Percentiles rank a stretch among this genome's conserved stretches.
Evolutionary conservation across 1,140 invertebrate genomes (phyloP).

Genomic region (Rhopalosiphum padi): DNA sequence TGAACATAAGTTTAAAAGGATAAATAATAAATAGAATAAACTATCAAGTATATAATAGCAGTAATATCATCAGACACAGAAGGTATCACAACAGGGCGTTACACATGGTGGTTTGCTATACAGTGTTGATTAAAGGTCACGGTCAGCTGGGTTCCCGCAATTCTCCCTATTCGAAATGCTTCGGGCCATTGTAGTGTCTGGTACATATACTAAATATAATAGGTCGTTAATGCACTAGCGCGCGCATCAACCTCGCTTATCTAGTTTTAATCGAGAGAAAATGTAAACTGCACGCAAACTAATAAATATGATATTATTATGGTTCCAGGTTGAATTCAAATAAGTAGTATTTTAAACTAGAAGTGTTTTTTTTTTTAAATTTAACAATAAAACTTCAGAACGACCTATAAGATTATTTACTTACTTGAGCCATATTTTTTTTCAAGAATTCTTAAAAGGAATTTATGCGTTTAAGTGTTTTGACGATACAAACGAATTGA

Average conservation of each 20-base stretch:
- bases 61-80: background rate
- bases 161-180: slow-evolving; percentile 38
- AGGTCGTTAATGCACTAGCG: slow-evolving; percentile 43
- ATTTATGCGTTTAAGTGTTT: background rate
- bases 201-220: slow-evolving; percentile 38
- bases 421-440: background rate
- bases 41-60: background rate
- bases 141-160: slow-evolving; percentile 43
- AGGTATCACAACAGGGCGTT: slow-evolving; percentile 34
- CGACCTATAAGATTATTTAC: background rate
- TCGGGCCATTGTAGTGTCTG: slow-evolving; percentile 22
- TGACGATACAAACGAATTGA: background rate
- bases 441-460: background rate
- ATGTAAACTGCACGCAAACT: slow-evolving; percentile 2
- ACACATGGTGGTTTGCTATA: slow-evolving; percentile 43
- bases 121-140: slow-evolving; percentile 52
- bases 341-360: background rate
- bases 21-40: slow-evolving; percentile 22
- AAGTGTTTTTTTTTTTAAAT: background rate
- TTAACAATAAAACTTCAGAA: background rate
- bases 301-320: slow-evolving; percentile 19
- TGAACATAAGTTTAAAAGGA: background rate
- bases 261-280: slow-evolving; percentile 48
- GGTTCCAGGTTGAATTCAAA: background rate
- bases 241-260: slow-evolving; percentile 40